Evolutionary conservation across 1,140 invertebrate genomes (phyloP).

Genomic region (Pseudomyrmex concolor): DNA sequence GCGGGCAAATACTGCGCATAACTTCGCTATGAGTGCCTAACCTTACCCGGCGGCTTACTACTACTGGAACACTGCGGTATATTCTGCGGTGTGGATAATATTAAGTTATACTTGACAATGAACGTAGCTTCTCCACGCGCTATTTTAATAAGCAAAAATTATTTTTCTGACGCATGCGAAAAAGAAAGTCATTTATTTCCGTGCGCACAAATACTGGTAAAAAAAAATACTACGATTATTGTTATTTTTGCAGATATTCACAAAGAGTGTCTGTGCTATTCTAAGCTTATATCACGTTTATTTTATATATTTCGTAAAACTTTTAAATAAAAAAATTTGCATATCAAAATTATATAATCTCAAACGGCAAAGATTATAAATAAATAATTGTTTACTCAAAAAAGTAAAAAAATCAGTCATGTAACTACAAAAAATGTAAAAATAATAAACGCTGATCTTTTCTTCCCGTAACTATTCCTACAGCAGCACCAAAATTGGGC

Average conservation of each 20-base stretch:
- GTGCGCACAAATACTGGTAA: background rate
- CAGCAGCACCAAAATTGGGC: constrained; percentile 46
- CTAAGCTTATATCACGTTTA: too few relatives aligned
- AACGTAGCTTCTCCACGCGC: constrained; percentile 1
- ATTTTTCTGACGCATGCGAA: background rate
- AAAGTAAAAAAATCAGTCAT: constrained; percentile 14
- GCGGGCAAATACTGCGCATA: constrained; percentile 73
- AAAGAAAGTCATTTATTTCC: background rate
- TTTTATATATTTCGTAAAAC: too few relatives aligned
- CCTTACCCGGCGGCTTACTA: constrained; percentile 30
- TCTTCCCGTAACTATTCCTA: constrained; percentile 26
- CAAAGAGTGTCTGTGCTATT: background rate
- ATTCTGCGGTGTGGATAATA: constrained; percentile 63
- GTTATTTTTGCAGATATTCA: background rate
- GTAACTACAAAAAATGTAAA: background rate
- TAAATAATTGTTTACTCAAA: background rate
- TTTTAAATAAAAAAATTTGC: too few relatives aligned
- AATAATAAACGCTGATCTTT: constrained; percentile 31
- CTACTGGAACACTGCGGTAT: constrained; percentile 44
- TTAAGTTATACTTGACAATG: constrained; percentile 65
- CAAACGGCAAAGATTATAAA: background rate
- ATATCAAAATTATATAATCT: background rate
- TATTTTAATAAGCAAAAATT: constrained; percentile 38
- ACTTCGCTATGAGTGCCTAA: constrained; percentile 63
- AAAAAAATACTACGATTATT: background rate